These are phyloP conservation scores for Neomorphus geoffroyi DNA, from an alignment of 2,797 vertebrate genomes.

Conservation along the genomic window DNA sequence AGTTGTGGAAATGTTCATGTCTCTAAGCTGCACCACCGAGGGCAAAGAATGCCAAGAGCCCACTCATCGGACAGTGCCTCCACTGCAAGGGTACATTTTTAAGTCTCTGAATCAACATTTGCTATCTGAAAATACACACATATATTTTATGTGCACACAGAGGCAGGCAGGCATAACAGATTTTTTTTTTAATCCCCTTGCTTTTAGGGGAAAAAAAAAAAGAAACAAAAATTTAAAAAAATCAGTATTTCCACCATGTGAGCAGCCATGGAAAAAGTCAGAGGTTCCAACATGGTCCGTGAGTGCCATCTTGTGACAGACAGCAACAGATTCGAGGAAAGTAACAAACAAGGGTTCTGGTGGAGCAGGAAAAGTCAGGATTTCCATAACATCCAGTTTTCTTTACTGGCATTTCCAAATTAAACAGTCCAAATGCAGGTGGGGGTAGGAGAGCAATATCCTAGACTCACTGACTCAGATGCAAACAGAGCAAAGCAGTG, in stretches of 20 bases:
- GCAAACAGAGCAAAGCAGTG: not conserved
- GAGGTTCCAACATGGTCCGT: not conserved
- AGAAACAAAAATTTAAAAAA: not conserved
- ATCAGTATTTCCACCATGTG: not conserved
- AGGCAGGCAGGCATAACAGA: not conserved
- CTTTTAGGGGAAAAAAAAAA: not conserved
- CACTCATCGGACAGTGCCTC: not conserved
- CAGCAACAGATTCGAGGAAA: not conserved
- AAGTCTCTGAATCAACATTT: not conserved
- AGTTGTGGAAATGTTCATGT: not conserved
- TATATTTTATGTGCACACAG: not conserved
- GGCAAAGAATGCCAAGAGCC: not conserved
- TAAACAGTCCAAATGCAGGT: slow-evolving; percentile 6
- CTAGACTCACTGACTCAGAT: slow-evolving; percentile 12
- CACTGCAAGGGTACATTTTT: not conserved
- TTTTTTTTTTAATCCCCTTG: no score
- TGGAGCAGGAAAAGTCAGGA: slow-evolving; percentile 1
- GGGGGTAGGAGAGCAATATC: not conserved
- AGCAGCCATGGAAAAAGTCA: not conserved
- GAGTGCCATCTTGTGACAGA: slow-evolving; percentile 67
- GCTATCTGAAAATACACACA: not conserved
- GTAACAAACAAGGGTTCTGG: not conserved
- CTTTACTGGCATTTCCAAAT: slow-evolving; percentile 5
- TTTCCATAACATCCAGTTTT: slow-evolving; percentile 23
- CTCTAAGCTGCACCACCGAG: not conserved